phyloP scores from a whole-genome alignment of 2,113 vertebrate species.

The Tinamus guttatus region DNA sequence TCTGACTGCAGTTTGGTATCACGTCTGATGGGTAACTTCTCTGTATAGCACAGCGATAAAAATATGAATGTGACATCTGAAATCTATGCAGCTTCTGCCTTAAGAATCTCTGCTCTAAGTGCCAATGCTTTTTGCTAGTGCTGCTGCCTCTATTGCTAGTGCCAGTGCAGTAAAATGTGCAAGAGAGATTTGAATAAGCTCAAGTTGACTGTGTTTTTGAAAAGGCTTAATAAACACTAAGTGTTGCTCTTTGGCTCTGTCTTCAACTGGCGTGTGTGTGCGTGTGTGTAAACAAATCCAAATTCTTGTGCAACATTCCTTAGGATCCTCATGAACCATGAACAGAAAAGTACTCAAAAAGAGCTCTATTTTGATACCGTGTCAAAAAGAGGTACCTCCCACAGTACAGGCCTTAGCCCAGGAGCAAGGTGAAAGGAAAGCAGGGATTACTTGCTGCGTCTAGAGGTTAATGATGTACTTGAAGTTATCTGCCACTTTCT shows the following conservation, averaged over 20 bases:
- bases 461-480: not conserved
- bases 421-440: not conserved
- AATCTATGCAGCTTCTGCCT: constrained; percentile 32
- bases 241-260: not conserved
- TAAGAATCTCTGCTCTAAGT: not conserved
- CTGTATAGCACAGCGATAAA: not conserved
- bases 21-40: not conserved
- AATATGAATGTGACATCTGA: not conserved
- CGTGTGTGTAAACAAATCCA: not conserved
- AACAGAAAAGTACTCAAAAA: not conserved
- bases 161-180: not conserved
- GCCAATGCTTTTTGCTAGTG: constrained; percentile 4
- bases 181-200: constrained; percentile 39
- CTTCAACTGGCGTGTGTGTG: not conserved
- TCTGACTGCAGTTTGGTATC: not conserved
- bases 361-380: not conserved
- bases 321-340: not conserved
- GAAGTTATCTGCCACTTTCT: not conserved
- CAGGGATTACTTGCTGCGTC: not conserved
- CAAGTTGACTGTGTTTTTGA: constrained; percentile 31
- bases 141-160: constrained; percentile 22
- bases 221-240: constrained; percentile 47
- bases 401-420: not conserved
- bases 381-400: not conserved
- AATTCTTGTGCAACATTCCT: not conserved